phyloP scores from a whole-genome alignment of 2,113 vertebrate genomes.

The Petroica traversi region DNA sequence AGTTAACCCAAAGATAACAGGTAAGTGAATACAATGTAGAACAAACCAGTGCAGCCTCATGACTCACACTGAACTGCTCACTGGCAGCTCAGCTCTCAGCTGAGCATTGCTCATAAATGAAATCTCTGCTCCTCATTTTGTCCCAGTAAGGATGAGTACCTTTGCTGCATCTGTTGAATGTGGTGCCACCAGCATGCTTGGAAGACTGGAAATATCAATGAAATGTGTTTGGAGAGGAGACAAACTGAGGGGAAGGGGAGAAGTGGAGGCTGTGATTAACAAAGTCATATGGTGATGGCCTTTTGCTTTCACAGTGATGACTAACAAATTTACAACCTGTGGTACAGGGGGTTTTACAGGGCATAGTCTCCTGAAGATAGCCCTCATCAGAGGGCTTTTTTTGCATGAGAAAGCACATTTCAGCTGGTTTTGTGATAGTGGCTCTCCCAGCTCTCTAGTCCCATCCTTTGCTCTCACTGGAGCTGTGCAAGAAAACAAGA shows the following conservation, averaged over 20 bases:
- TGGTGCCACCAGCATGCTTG: not conserved
- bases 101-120: not conserved
- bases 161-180: not conserved
- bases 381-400: not conserved
- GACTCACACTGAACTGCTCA: not conserved
- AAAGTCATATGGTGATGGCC: not conserved
- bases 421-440: not conserved
- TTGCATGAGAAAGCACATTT: not conserved
- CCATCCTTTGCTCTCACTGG: not conserved
- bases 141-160: not conserved
- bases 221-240: not conserved
- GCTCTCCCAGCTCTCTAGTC: not conserved
- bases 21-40: not conserved
- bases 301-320: not conserved
- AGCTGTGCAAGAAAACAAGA: not conserved
- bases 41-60: accelerated
- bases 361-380: not conserved
- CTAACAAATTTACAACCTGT: not conserved
- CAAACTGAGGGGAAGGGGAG: not conserved
- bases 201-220: not conserved
- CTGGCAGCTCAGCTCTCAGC: not conserved
- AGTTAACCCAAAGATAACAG: not conserved
- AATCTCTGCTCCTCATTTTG: not conserved
- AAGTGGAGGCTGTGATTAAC: not conserved
- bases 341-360: not conserved